Evolutionary conservation across 2,797 vertebrate genomes (phyloP).

Genomic region (Yasuhikotakia modesta): DNA sequence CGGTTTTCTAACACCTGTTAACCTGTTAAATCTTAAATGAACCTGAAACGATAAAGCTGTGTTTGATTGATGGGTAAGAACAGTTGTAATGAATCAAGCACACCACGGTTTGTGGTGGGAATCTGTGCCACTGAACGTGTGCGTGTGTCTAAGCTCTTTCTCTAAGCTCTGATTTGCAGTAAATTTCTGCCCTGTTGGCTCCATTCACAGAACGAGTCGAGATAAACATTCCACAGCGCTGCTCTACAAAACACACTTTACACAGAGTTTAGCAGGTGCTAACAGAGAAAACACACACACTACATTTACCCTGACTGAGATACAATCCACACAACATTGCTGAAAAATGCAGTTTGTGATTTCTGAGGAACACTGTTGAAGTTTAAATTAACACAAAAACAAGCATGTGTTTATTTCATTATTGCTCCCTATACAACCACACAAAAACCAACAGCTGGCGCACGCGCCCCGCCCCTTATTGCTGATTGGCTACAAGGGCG

Average conservation of each 20-base stretch:
- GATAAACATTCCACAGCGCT: conserved; percentile 67
- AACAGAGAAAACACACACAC: conserved; percentile 12
- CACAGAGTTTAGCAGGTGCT: conserved; percentile 37
- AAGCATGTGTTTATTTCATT: no score
- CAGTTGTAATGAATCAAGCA: neutral
- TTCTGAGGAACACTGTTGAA: no score
- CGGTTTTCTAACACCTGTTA: no score
- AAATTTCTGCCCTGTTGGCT: conserved; percentile 63
- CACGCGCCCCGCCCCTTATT: no score
- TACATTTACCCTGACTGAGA: neutral
- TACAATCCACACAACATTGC: neutral
- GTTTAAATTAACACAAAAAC: no score
- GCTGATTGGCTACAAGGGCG: no score
- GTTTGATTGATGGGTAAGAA: neutral
- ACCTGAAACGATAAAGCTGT: neutral
- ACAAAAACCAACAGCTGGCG: no score
- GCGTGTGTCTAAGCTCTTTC: conserved; percentile 36
- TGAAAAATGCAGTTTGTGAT: no score
- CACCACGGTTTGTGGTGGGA: neutral
- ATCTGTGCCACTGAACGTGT: conserved; percentile 16
- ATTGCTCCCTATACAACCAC: no score
- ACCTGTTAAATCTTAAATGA: neutral
- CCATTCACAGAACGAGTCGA: conserved; percentile 60
- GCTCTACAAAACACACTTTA: conserved; percentile 48
- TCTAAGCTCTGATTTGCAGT: conserved; percentile 53